Evolutionary conservation across 1,140 invertebrate genomes (phyloP).

Genomic region (Drosophila ogumai): DNA sequence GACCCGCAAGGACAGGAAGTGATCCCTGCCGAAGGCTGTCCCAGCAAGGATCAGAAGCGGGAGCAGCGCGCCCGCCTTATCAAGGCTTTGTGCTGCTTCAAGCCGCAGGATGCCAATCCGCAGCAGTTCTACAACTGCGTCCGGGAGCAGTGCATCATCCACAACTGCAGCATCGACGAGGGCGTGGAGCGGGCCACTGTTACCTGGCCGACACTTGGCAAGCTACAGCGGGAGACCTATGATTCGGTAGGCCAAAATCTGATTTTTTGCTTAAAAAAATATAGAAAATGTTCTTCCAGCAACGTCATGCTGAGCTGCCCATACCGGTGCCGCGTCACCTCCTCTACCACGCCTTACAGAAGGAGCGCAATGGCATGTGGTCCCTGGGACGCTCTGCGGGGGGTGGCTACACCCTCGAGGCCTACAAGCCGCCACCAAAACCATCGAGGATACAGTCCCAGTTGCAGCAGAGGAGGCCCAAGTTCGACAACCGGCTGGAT

Average conservation of each 20-base stretch:
- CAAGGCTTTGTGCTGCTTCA: slow-evolving; percentile 40
- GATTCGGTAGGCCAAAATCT: slow-evolving; percentile 47
- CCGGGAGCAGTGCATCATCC: slow-evolving; percentile 64
- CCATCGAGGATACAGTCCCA: not conserved
- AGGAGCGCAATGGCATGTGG: slow-evolving; percentile 61
- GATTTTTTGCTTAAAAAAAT: not conserved
- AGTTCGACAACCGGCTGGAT: slow-evolving; percentile 51
- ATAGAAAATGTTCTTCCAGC: slow-evolving; percentile 6
- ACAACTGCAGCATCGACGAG: slow-evolving; percentile 72
- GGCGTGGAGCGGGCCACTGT: slow-evolving; percentile 48
- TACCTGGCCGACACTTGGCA: slow-evolving; percentile 36
- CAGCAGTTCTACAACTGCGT: slow-evolving; percentile 72
- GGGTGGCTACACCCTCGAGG: slow-evolving; percentile 49
- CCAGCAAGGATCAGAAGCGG: not conserved
- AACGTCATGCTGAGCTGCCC: slow-evolving; percentile 57
- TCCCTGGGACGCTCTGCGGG: slow-evolving; percentile 33
- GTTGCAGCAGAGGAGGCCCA: slow-evolving; percentile 35
- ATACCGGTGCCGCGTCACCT: slow-evolving; percentile 66
- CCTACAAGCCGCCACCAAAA: slow-evolving; percentile 50
- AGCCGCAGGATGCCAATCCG: slow-evolving; percentile 53
- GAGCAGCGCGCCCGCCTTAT: slow-evolving; percentile 52
- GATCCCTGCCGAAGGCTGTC: not conserved
- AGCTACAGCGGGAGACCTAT: slow-evolving; percentile 44
- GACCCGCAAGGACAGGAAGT: not conserved
- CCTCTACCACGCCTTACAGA: slow-evolving; percentile 60